Base-by-base conservation (phyloP, 2,797 vertebrate genomes). In the Lagocephalus sceleratus region DNA sequence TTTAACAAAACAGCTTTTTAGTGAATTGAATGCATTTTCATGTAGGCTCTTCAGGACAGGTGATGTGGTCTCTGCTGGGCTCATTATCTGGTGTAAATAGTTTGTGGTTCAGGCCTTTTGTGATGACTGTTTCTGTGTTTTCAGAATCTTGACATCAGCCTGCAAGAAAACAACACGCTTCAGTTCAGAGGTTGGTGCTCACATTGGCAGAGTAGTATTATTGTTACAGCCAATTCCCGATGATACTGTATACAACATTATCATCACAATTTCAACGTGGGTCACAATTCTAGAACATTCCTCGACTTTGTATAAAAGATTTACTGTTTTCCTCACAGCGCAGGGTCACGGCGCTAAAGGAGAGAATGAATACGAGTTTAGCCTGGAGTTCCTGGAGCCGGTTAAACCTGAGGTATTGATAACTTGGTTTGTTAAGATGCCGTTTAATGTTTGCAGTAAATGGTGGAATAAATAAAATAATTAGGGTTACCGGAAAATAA, bases 301-400 rank as follows among this genome's bases (percentile, higher is more conserved):
- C n/a, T n/a, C n/a, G n/a, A n/a, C n/a, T n/a, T n/a, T n/a, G n/a
- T n/a, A n/a, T n/a, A n/a, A n/a, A 35, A 14, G 32, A 12, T 35
- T 35, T 14, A 35, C 32, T 35, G 32, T 35, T 35, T 10, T 12
- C 75, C 75, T 78, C 85, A n/a, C 17, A 99, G 97, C 93, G 58
- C 93, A 91, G 60, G 96, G 97, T 45, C 92, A 93, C 2, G 97
- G 97, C 44, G 97, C 96, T 19, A 98, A 97, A 88, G 97, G 97
- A 60, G 93, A 93, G 74, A 94, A 99, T 52, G 86, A 95, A 38
- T 99, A 99, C 0, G 87, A 93, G 74, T 99, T 99, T 88, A 92
- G 88, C 68, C 73, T 99, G 41, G 91, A 94, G 68, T 97, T 99
- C 62, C 76, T 95, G 0, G 90, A 90, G 38, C 86, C 91, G 0